These are phyloP conservation scores for Bos javanicus DNA, from an alignment of 2,113 vertebrate species.

Conservation along the genomic window DNA sequence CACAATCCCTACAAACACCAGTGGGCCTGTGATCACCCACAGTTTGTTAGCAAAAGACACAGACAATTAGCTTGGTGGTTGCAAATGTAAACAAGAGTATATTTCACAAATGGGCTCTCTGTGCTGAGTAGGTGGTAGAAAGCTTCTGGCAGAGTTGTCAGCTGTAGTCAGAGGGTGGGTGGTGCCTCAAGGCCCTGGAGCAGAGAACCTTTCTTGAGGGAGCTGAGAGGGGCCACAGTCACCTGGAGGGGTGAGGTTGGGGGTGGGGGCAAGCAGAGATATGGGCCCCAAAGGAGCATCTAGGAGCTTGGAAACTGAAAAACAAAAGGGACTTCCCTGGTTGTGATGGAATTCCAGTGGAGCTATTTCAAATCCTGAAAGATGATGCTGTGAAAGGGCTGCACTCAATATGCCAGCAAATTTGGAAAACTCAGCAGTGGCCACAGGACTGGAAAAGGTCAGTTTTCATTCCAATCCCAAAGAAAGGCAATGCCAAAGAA, in stretches of 20 bases:
- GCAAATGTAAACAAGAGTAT: not conserved
- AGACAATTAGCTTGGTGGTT: slow-evolving; percentile 1
- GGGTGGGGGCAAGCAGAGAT: not conserved
- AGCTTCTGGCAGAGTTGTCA: not conserved
- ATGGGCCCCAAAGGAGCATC: not conserved
- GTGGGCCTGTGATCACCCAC: not conserved
- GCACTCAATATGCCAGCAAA: too few relatives aligned
- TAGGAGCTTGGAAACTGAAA: not conserved
- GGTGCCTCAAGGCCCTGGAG: not conserved
- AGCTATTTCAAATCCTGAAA: too few relatives aligned
- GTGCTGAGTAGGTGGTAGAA: not conserved
- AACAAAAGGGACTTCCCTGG: not conserved
- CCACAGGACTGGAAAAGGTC: too few relatives aligned
- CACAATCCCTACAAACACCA: not conserved
- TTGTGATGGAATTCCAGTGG: not conserved
- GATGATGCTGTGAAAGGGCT: too few relatives aligned
- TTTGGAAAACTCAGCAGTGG: too few relatives aligned
- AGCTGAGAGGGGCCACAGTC: not conserved
- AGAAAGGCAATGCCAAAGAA: too few relatives aligned
- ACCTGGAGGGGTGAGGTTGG: not conserved
- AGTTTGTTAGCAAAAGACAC: slow-evolving; percentile 32
- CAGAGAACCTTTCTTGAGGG: not conserved
- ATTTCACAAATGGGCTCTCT: not conserved
- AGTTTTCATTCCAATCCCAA: too few relatives aligned
- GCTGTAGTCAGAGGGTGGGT: not conserved